Percentiles rank a stretch among this genome's conserved stretches.
phyloP scores from a whole-genome alignment of 1,140 invertebrate species.

The Drosophila erecta region DNA sequence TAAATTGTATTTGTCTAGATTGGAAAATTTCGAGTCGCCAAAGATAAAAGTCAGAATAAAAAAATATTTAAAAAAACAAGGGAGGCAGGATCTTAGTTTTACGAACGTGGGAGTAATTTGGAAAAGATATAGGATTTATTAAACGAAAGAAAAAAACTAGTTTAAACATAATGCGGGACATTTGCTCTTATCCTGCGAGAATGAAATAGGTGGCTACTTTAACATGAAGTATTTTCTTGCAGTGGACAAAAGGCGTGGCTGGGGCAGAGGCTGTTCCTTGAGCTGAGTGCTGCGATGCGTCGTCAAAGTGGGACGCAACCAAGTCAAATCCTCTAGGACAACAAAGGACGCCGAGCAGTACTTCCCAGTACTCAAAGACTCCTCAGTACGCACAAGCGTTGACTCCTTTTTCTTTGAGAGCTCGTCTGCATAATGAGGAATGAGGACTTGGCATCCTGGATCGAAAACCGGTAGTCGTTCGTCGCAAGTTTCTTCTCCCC shows the following conservation, averaged over 20 bases:
- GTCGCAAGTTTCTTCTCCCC: constrained; percentile 1
- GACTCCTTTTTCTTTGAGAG: constrained; percentile 52
- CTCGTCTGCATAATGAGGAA: constrained; percentile 8
- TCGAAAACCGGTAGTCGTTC: constrained; percentile 65
- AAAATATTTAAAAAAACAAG: background rate
- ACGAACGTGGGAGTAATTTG: background rate
- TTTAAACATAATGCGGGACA: too few species aligned
- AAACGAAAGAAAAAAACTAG: too few species aligned
- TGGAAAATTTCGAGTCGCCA: constrained; percentile 66
- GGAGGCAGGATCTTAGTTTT: constrained; percentile 53
- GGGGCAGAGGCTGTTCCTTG: constrained; percentile 1
- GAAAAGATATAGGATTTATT: too few species aligned
- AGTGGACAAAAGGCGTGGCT: constrained; percentile 1
- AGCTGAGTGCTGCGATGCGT: constrained; percentile 45
- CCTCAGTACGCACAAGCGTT: constrained; percentile 46
- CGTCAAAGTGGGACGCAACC: constrained; percentile 78
- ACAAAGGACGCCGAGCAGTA: constrained; percentile 33
- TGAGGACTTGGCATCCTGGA: constrained; percentile 13
- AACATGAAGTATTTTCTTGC: constrained; percentile 1
- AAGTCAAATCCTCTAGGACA: constrained; percentile 72
- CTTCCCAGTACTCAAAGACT: constrained; percentile 38
- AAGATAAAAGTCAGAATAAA: constrained; percentile 59
- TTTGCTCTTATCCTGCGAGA: too few species aligned
- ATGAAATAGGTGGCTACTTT: too few species aligned
- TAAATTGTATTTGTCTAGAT: constrained; percentile 59